A percentile compares a stretch with the other conserved stretches of the same genome.
These are phyloP conservation scores for Ennomos fuscantarius DNA, from an alignment of 2,888 invertebrate genomes.

Conservation along the genomic window DNA sequence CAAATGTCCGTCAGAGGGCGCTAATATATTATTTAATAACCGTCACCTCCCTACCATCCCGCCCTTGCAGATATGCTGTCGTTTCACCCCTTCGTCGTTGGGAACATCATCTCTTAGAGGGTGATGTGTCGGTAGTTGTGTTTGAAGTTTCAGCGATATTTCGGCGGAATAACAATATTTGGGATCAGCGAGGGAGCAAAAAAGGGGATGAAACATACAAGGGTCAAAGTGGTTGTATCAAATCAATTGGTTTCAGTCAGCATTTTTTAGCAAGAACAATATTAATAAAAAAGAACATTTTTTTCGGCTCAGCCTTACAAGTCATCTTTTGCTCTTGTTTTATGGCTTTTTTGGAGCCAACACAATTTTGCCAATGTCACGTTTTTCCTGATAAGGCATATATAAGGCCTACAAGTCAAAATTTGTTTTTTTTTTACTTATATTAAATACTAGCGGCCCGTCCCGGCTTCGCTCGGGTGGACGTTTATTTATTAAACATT, in stretches of 20 bases:
- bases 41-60: conserved; percentile 16
- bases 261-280: too few relatives aligned
- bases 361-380: too few relatives aligned
- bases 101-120: conserved; percentile 18
- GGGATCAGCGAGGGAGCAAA: background rate
- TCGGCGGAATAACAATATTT: conserved; percentile 11
- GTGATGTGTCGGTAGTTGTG: conserved; percentile 20
- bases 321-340: too few relatives aligned
- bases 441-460: too few relatives aligned
- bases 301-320: too few relatives aligned
- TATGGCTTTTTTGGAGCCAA: too few relatives aligned
- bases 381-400: too few relatives aligned
- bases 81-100: conserved; percentile 22
- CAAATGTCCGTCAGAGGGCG: conserved; percentile 13
- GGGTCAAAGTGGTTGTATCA: background rate
- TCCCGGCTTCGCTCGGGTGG: too few relatives aligned
- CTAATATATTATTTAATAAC: conserved; percentile 32
- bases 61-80: conserved; percentile 20
- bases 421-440: too few relatives aligned
- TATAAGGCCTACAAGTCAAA: too few relatives aligned
- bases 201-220: conserved; percentile 1
- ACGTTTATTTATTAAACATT: too few relatives aligned
- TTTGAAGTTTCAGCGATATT: conserved; percentile 21
- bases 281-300: too few relatives aligned
- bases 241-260: background rate